Conservation (phyloP, 2,113 vertebrate species). For the Balaenoptera acutorostrata region DNA sequence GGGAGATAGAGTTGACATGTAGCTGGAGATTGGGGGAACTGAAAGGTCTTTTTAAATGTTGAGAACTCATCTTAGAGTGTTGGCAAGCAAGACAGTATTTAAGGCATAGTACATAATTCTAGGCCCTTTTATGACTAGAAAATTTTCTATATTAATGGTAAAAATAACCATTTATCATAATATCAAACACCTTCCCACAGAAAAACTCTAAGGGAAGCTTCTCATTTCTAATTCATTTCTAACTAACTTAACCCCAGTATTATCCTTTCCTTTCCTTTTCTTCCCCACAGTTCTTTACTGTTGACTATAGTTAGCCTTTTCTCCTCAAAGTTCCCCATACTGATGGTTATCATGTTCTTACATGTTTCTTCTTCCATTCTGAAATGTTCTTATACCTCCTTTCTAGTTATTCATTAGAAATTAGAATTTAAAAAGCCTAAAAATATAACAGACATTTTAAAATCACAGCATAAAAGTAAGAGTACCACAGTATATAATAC, state of each 20-base stretch:
- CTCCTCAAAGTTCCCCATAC: background rate
- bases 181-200: background rate
- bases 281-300: background rate
- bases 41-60: conserved; percentile 75
- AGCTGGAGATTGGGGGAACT: conserved; percentile 53
- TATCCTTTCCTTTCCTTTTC: background rate
- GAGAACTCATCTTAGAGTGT: conserved; percentile 66
- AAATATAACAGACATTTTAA: background rate
- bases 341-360: background rate
- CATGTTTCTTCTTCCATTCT: background rate
- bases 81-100: conserved; percentile 58
- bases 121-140: conserved; percentile 13
- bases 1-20: conserved; percentile 66
- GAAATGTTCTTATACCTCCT: background rate
- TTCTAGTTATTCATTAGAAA: background rate
- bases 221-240: conserved; percentile 39
- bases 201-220: background rate
- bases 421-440: background rate
- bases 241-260: background rate
- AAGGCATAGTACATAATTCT: conserved; percentile 61
- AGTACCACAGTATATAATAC: background rate
- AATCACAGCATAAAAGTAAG: background rate
- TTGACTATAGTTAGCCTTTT: background rate
- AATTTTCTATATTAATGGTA: background rate
- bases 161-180: background rate